Percentiles rank a stretch among this genome's conserved stretches.
phyloP scores from a whole-genome alignment of 2,797 vertebrate species.

The Ptychadena robeensis region DNA sequence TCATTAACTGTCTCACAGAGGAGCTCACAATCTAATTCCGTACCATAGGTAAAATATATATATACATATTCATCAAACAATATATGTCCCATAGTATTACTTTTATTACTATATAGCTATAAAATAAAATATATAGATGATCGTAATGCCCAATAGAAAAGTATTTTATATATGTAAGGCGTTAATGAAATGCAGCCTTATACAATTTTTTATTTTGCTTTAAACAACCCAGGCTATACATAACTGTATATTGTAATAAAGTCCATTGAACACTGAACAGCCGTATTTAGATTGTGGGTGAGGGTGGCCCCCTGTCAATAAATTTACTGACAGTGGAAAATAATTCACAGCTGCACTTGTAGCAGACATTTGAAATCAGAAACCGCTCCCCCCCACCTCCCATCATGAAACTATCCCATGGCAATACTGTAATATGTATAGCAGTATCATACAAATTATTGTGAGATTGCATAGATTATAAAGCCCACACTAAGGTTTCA shows the following conservation, averaged over 20 bases:
- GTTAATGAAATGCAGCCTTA: too few species aligned
- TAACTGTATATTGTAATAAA: not conserved
- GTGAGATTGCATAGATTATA: not conserved
- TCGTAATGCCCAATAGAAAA: too few species aligned
- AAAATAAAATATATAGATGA: too few species aligned
- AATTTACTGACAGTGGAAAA: not conserved
- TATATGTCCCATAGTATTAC: too few species aligned
- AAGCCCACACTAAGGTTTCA: not conserved
- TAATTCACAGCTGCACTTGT: constrained; percentile 1
- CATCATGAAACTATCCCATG: not conserved
- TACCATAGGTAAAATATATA: too few species aligned
- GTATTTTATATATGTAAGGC: too few species aligned
- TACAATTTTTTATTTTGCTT: too few species aligned
- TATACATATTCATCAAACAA: too few species aligned
- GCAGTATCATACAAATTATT: not conserved
- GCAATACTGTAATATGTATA: not conserved
- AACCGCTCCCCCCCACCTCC: not conserved
- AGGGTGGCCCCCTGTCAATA: not conserved
- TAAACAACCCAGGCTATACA: too few species aligned
- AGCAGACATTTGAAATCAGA: not conserved
- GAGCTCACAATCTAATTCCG: too few species aligned
- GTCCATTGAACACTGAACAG: not conserved
- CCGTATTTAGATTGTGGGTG: not conserved
- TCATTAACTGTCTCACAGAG: too few species aligned
- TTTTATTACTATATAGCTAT: too few species aligned